Percentiles rank a stretch among this genome's conserved stretches.
Evolutionary conservation across 2,113 vertebrate genomes (phyloP).

Genomic region (Manacus vitellinus): DNA sequence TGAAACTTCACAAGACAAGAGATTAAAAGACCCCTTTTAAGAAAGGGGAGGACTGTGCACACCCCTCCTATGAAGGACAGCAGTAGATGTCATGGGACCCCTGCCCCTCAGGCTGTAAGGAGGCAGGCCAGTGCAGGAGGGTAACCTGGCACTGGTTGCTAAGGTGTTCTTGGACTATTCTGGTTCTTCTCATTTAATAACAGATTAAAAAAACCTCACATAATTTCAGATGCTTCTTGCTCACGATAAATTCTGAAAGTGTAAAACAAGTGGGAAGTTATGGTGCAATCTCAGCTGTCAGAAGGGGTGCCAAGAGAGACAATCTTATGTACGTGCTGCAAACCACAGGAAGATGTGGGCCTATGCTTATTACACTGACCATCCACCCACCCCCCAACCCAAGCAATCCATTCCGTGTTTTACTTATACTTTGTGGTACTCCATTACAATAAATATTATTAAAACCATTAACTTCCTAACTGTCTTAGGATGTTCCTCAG

Average conservation of each 20-base stretch:
- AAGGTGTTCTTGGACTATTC: background rate
- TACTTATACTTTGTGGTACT: fast-evolving
- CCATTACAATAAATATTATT: background rate
- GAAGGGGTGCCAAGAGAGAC: background rate
- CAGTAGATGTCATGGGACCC: background rate
- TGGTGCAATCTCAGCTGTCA: background rate
- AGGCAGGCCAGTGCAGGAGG: background rate
- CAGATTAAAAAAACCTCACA: background rate
- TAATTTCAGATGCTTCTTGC: background rate
- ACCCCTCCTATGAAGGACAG: background rate
- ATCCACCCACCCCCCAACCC: too few relatives aligned
- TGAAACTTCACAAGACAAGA: background rate
- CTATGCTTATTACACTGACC: fast-evolving
- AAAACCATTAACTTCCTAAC: background rate
- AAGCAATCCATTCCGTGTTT: background rate
- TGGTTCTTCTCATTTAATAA: background rate
- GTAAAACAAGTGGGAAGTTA: background rate
- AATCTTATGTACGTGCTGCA: fast-evolving
- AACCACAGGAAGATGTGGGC: background rate
- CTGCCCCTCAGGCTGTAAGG: fast-evolving
- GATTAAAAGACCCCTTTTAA: background rate
- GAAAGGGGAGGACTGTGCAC: background rate
- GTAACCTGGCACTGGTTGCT: background rate
- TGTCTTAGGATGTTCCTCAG: background rate
- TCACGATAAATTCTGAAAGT: background rate